Base-by-base conservation (phyloP, 2,888 invertebrate species). In the Pseudococcus jackbeardsleyi region DNA sequence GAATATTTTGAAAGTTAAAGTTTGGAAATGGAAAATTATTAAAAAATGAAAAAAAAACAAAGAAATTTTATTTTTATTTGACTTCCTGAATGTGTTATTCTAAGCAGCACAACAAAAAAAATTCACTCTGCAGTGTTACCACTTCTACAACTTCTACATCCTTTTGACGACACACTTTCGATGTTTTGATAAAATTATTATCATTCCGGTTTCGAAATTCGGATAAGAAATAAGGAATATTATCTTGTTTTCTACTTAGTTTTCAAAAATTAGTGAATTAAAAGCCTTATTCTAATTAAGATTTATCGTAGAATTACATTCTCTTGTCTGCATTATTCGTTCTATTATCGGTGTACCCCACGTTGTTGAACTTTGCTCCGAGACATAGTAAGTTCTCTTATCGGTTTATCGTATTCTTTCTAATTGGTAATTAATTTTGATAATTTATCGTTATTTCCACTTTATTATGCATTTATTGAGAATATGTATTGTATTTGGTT, bases 391-490 rank as follows among this genome's bases (percentile, higher is more conserved):
- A 26, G 26, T 33, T 33, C 19, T 68, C 12, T 68, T 42, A 42
- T 26, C 11, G 26, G 26, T 9, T 72, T 72, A 72, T 72, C 72
- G 15, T 26, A 68, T 33, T 72, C 7, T 33, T 12, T 1, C 64
- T 72, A 72, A 72, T 33, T 72, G 72, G 72, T 72, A 72, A 72
- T 72, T 72, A 72, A 22, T 72, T 33, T 26, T 26, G n/a, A 72
- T 72, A 72, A 15, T 33, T 26, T 72, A 59, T 72, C 68, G n/a
- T 33, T 72, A 72, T 72, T 33, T 72, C 5, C 9, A 12, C 33
- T 72, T 2, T 33, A 33, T 11, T 12, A 17, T 72, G 39, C 0
- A 15, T 33, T 72, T 72, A 33, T 33, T 33, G 4, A 17, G 11
- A 39, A 1, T 33, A 33, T 72, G 17, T 33, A 72, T 72, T 72